Base-by-base conservation (phyloP, 2,113 vertebrate species). In the Amphiprion ocellaris region DNA sequence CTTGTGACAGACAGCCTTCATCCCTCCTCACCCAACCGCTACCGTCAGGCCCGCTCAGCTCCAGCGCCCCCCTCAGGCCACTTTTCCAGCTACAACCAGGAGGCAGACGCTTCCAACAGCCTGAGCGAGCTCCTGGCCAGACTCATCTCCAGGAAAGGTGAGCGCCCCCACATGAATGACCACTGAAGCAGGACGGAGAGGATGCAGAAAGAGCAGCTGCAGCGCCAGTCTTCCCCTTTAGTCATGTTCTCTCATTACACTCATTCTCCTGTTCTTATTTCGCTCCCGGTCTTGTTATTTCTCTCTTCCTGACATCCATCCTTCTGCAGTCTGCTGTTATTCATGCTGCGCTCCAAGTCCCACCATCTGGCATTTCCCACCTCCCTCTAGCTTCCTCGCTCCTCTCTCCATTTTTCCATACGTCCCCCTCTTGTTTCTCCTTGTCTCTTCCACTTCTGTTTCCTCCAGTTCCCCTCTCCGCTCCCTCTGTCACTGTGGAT, bases 71-170 rank as follows among this genome's bases (percentile, higher is more conserved):
- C 86, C 9, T 81, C 86, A 72, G 88, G 75, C 5, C 89, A 83
- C 46, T 68, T 84, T 0, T 19, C 28, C 52, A 83, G 79, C 61
- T 86, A 90, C 85, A 85, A 83, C 76, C 91, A 84, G 8, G 80
- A 87, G 1, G 39, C 75, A 41, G 86, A 86, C 1, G 14, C 83
- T n/a, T 78, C 72, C 1, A 82, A 74, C 77, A 91, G 81, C 50
- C 86, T 95, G 72, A 93, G 53, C 46, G 90, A 93, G 78, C 82
- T 95, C 4, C 90, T 95, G 81, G 90, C 89, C 73, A 88, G 82
- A 86, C 84, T 95, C 64, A 55, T 95, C 67, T 91, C 92, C 21
- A 93, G 90, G 56, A 95, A 93, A 94, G 94, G 95, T 95, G 73
- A 89, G 86, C 3, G n/a, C 15, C 12, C 11, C 5, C 33, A 23